A percentile compares a stretch with the other conserved stretches of the same genome.
Conservation (phyloP, 2,113 vertebrate genomes). For the Physeter macrocephalus region DNA sequence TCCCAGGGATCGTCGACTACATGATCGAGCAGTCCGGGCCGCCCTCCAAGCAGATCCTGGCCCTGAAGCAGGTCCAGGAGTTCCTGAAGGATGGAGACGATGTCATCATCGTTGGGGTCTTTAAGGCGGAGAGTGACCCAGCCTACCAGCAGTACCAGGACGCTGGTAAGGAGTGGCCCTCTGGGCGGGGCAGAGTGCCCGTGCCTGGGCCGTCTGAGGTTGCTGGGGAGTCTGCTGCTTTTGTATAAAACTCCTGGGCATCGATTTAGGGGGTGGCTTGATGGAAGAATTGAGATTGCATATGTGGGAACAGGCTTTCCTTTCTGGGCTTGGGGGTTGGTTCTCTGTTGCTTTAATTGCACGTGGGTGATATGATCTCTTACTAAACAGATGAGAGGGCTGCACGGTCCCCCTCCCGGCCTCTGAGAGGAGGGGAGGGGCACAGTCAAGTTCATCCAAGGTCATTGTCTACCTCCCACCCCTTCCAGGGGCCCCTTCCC, state of each 20-base stretch:
- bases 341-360: background rate
- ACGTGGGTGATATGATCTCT: background rate
- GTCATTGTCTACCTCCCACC: background rate
- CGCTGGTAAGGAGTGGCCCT: conserved; percentile 83
- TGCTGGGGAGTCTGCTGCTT: background rate
- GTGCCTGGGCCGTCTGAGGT: background rate
- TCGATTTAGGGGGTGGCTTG: fast-evolving
- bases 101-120: conserved; percentile 89
- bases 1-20: conserved; percentile 91
- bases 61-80: conserved; percentile 92
- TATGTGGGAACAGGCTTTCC: background rate
- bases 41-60: conserved; percentile 91
- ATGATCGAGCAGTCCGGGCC: conserved; percentile 95
- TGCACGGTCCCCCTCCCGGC: background rate
- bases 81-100: conserved; percentile 93
- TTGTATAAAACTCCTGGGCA: background rate
- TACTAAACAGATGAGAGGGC: background rate
- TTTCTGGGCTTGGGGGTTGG: too few species aligned
- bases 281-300: background rate
- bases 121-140: conserved; percentile 85
- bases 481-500: background rate
- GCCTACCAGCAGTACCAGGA: conserved; percentile 90
- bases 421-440: background rate
- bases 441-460: background rate
- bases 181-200: fast-evolving